Percentiles rank a stretch among this genome's conserved stretches.
Conservation (phyloP, 1,140 invertebrate genomes). For the Lepidurus apus region DNA sequence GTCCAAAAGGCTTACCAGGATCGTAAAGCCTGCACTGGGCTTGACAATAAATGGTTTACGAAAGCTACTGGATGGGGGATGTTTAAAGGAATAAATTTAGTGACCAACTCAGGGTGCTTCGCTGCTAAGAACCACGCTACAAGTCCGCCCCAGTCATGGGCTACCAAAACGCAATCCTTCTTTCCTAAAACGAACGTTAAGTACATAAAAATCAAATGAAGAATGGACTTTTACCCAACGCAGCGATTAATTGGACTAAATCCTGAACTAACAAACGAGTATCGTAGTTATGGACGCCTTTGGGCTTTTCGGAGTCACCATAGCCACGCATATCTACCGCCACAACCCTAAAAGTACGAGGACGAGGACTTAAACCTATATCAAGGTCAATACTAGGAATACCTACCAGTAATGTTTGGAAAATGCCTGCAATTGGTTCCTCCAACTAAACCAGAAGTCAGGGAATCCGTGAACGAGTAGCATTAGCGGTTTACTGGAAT, state of each 20-base stretch:
- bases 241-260: conserved; percentile 24
- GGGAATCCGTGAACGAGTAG: conserved; percentile 50
- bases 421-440: conserved; percentile 47
- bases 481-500: conserved; percentile 41
- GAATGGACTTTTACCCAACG: conserved; percentile 19
- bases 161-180: conserved; percentile 54
- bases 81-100: conserved; percentile 55
- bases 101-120: conserved; percentile 54
- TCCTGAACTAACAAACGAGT: conserved; percentile 15
- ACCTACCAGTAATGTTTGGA: background rate
- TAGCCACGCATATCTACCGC: conserved; percentile 64
- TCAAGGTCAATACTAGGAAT: background rate
- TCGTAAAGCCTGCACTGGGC: conserved; percentile 50
- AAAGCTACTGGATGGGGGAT: conserved; percentile 51
- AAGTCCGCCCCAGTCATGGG: conserved; percentile 65
- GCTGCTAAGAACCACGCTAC: conserved; percentile 52
- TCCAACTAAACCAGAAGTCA: conserved; percentile 51
- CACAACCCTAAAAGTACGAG: conserved; percentile 51
- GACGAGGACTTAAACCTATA: background rate
- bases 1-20: conserved; percentile 49
- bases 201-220: background rate
- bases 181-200: conserved; percentile 42
- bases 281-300: conserved; percentile 38
- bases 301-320: conserved; percentile 62
- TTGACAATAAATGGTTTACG: conserved; percentile 44